Percentiles rank a stretch among this genome's conserved stretches.
Conservation (phyloP, 2,888 invertebrate genomes). For the Agrotis puta region DNA sequence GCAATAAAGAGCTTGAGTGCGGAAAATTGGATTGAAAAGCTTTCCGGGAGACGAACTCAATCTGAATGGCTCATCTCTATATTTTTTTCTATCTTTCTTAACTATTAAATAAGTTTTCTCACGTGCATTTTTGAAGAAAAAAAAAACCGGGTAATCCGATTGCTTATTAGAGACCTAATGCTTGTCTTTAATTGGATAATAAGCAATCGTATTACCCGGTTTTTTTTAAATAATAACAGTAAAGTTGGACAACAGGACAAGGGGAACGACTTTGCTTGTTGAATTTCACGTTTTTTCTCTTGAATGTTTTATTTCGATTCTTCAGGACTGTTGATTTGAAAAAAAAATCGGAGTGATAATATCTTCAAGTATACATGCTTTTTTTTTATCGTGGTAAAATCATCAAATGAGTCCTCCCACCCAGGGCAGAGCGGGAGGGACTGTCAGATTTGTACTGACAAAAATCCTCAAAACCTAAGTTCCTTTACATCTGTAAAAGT, state of each 20-base stretch:
- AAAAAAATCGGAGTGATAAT: too few relatives aligned
- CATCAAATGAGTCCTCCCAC: too few relatives aligned
- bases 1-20: slow-evolving; percentile 52
- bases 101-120: slow-evolving; percentile 28
- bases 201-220: too few relatives aligned
- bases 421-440: too few relatives aligned
- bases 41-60: slow-evolving; percentile 29
- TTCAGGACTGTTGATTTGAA: not conserved
- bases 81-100: too few relatives aligned
- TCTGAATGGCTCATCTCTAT: slow-evolving; percentile 54
- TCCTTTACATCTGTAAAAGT: not conserved
- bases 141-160: slow-evolving; percentile 26
- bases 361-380: too few relatives aligned
- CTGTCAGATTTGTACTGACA: too few relatives aligned
- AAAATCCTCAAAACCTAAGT: too few relatives aligned
- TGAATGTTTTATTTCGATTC: not conserved
- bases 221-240: slow-evolving; percentile 14
- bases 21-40: slow-evolving; percentile 62
- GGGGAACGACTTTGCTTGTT: not conserved
- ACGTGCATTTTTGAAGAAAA: slow-evolving; percentile 9
- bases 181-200: too few relatives aligned
- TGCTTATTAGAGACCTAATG: slow-evolving; percentile 39
- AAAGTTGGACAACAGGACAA: not conserved
- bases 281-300: not conserved
- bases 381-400: too few relatives aligned